These are phyloP conservation scores for Gallinago media DNA, from an alignment of 2,113 vertebrate genomes.

Conservation along the genomic window DNA sequence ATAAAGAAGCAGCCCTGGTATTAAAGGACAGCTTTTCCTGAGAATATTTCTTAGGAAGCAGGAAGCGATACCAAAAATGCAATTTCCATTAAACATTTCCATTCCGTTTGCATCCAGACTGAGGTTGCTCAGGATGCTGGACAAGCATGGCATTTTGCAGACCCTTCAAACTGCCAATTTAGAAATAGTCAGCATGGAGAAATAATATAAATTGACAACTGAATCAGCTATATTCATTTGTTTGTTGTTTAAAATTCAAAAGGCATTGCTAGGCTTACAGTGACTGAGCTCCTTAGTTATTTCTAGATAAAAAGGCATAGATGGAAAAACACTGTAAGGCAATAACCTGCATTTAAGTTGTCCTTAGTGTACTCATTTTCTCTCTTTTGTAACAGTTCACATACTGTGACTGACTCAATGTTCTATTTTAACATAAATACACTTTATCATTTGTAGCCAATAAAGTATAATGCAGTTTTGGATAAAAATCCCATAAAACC, in stretches of 20 bases:
- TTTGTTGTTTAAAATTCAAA: constrained; percentile 23
- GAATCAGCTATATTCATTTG: constrained; percentile 21
- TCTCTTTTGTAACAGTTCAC: constrained; percentile 14
- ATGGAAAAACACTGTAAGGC: constrained; percentile 14
- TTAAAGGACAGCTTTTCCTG: neutral
- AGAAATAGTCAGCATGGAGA: neutral
- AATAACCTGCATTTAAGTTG: constrained; percentile 31
- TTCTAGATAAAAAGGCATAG: neutral
- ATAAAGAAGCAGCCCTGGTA: neutral
- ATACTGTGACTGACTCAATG: neutral
- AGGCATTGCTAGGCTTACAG: neutral
- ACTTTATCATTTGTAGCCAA: neutral
- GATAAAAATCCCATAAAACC: neutral
- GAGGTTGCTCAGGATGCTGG: neutral
- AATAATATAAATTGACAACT: constrained; percentile 1
- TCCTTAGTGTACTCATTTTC: neutral
- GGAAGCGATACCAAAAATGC: neutral
- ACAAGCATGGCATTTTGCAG: neutral
- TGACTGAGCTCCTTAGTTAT: constrained; percentile 12
- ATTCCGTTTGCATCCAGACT: neutral
- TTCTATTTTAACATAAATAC: neutral
- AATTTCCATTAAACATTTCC: neutral
- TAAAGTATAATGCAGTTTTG: neutral
- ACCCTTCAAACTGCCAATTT: neutral
- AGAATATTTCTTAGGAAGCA: neutral